Evolutionary conservation across 2,113 vertebrate species (phyloP).

Genomic region (Telmatochromis sp.): DNA sequence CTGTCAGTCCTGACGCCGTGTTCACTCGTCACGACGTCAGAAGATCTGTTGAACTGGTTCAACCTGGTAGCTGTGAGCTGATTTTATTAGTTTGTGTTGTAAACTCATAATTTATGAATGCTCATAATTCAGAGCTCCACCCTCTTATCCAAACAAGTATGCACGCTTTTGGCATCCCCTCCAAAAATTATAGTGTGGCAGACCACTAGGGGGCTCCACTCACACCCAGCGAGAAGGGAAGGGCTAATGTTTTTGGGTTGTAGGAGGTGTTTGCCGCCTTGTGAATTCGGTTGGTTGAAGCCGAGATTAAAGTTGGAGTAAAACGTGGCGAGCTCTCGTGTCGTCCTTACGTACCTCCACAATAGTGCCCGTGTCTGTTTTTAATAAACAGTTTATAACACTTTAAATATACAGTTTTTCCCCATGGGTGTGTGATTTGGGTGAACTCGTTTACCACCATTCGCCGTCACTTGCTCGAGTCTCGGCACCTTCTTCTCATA

Average conservation of each 20-base stretch:
- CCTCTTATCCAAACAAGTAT: not conserved
- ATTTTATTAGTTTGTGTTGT: not conserved
- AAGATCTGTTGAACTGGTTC: not conserved
- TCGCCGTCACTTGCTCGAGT: not conserved
- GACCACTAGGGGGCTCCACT: not conserved
- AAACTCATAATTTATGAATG: not conserved
- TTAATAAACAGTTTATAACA: not conserved
- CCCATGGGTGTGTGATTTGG: not conserved
- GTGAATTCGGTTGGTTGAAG: not conserved
- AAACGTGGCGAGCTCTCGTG: not conserved
- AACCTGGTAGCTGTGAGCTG: not conserved
- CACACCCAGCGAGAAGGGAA: not conserved
- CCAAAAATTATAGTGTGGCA: fast-evolving
- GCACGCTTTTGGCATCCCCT: not conserved
- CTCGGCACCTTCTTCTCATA: not conserved
- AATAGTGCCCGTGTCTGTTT: fast-evolving
- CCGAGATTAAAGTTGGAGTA: not conserved
- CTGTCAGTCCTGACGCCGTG: fast-evolving
- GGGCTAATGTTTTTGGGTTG: not conserved
- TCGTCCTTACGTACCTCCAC: not conserved
- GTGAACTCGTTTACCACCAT: not conserved
- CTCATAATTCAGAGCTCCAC: not conserved
- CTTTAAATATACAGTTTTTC: not conserved
- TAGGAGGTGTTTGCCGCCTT: not conserved
- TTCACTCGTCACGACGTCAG: not conserved